Evolutionary conservation across 2,113 vertebrate species (phyloP).

Genomic region (Bucco capensis): DNA sequence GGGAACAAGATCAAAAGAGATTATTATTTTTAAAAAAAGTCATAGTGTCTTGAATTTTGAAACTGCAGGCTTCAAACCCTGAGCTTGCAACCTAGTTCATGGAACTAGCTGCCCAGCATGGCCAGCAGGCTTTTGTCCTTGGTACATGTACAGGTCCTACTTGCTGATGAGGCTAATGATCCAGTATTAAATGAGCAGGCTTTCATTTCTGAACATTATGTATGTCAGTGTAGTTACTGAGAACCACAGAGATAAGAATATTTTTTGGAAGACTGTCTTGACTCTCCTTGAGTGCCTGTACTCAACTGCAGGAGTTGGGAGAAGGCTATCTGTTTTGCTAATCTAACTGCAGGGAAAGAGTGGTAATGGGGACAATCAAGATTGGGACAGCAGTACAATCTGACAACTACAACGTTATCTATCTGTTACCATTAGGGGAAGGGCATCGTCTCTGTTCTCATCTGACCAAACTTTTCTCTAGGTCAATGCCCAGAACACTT

Average conservation of each 20-base stretch:
- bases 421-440: background rate
- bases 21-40: background rate
- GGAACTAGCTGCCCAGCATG: background rate
- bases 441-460: background rate
- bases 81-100: background rate
- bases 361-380: background rate
- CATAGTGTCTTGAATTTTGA: background rate
- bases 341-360: background rate
- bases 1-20: background rate
- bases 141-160: background rate
- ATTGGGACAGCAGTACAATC: background rate
- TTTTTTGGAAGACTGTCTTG: background rate
- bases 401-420: background rate
- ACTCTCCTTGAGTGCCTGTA: background rate
- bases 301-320: background rate
- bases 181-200: background rate
- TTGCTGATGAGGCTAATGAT: background rate
- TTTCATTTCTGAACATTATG: background rate
- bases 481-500: conserved; percentile 9
- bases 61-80: background rate
- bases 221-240: background rate
- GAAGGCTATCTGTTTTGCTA: background rate
- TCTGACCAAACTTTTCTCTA: conserved; percentile 20
- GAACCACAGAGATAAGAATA: background rate
- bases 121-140: background rate